A percentile compares a stretch with the other conserved stretches of the same genome.
phyloP scores from a whole-genome alignment of 2,113 vertebrate genomes.

The Aegithalos caudatus region DNA sequence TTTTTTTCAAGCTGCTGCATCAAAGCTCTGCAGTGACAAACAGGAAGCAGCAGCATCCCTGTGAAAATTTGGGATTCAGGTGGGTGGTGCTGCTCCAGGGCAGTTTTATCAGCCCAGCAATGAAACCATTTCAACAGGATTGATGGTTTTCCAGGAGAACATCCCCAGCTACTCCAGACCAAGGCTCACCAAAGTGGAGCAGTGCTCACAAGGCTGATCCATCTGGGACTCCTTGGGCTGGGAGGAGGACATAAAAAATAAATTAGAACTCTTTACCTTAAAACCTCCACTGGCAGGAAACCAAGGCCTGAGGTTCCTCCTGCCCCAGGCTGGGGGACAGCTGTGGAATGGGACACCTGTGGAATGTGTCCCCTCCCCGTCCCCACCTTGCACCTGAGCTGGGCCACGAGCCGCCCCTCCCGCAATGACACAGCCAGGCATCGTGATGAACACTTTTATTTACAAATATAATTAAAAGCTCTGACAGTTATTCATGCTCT shows the following conservation, averaged over 20 bases:
- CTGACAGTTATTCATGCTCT: conserved; percentile 94
- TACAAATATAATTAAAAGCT: conserved; percentile 99
- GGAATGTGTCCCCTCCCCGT: background rate
- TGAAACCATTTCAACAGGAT: background rate
- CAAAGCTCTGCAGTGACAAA: background rate
- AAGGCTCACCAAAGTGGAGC: fast-evolving
- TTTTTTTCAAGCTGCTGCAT: background rate
- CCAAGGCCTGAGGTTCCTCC: background rate
- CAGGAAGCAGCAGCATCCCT: no score
- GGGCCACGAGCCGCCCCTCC: background rate
- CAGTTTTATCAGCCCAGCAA: background rate
- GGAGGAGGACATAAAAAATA: background rate
- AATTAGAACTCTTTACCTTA: background rate
- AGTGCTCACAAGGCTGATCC: background rate
- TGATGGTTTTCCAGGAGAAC: background rate
- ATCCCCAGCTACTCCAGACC: background rate
- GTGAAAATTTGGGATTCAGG: background rate
- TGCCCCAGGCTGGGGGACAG: background rate
- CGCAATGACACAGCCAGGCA: conserved; percentile 76
- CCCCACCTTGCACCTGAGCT: background rate
- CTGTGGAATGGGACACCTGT: background rate
- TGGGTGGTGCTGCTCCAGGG: background rate
- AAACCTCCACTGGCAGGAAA: background rate
- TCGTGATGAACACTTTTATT: conserved; percentile 98
- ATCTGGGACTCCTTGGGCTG: fast-evolving